phyloP scores from a whole-genome alignment of 2,888 invertebrate species.

The Gymnocheta viridis region DNA sequence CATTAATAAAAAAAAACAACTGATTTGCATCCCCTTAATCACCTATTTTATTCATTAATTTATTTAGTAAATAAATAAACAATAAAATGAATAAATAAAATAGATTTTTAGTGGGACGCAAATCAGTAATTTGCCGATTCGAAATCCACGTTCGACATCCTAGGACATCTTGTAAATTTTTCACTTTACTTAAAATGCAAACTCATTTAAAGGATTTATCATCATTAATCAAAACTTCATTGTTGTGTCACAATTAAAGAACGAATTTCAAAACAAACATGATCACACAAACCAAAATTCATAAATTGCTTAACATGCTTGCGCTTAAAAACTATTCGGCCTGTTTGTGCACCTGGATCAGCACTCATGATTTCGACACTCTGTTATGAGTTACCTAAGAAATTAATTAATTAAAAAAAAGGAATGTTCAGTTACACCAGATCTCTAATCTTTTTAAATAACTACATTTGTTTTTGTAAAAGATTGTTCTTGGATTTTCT shows the following conservation, averaged over 20 bases:
- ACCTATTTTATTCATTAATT: too few relatives aligned
- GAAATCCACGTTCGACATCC: too few relatives aligned
- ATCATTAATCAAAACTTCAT: conserved; percentile 5
- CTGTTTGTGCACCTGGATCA: conserved; percentile 75
- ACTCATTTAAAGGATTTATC: not conserved
- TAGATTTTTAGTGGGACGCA: too few relatives aligned
- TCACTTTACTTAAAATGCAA: not conserved
- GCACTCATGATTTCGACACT: conserved; percentile 75
- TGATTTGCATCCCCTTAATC: too few relatives aligned
- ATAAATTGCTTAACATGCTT: conserved; percentile 79
- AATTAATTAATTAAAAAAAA: conserved; percentile 47
- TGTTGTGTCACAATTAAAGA: conserved; percentile 42
- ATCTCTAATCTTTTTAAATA: conserved; percentile 60
- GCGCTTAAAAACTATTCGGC: conserved; percentile 76
- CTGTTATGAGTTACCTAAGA: conserved; percentile 61
- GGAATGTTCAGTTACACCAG: conserved; percentile 53
- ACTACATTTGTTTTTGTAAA: conserved; percentile 16
- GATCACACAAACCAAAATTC: conserved; percentile 72
- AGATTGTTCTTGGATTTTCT: conserved; percentile 25
- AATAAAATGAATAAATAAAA: too few relatives aligned
- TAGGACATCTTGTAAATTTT: too few relatives aligned
- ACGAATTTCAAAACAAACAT: conserved; percentile 79
- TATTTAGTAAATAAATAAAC: too few relatives aligned
- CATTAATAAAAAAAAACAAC: too few relatives aligned
- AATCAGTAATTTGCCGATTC: too few relatives aligned